Percentiles rank a stretch among this genome's conserved stretches.
phyloP scores from a whole-genome alignment of 1,140 invertebrate genomes.

The Heliconius congener region DNA sequence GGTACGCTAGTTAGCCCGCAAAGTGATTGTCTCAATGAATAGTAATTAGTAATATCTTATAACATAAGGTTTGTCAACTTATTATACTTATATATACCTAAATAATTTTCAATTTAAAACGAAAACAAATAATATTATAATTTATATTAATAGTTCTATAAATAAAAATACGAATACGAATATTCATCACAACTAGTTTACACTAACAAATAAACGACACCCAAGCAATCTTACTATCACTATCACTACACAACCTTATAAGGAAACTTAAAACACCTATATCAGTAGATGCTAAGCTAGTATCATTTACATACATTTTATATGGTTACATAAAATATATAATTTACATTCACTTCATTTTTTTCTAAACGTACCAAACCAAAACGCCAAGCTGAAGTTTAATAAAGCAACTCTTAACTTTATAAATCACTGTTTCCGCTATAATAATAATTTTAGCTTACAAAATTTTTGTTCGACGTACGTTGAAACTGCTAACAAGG shows the following conservation, averaged over 20 bases:
- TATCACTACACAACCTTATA: too few relatives aligned
- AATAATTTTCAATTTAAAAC: too few relatives aligned
- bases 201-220: too few relatives aligned
- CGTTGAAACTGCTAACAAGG: slow-evolving; percentile 37
- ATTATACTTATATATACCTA: too few relatives aligned
- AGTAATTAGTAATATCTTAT: background rate
- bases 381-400: slow-evolving; percentile 25
- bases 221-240: too few relatives aligned
- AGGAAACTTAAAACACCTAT: too few relatives aligned
- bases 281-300: too few relatives aligned
- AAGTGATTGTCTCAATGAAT: background rate
- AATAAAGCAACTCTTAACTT: slow-evolving; percentile 35
- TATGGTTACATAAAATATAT: background rate
- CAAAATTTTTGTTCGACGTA: slow-evolving; percentile 24
- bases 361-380: background rate
- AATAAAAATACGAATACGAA: too few relatives aligned
- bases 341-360: background rate
- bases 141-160: too few relatives aligned
- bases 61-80: background rate
- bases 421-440: slow-evolving; percentile 31
- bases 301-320: too few relatives aligned
- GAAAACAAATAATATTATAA: too few relatives aligned
- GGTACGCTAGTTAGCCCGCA: background rate
- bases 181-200: too few relatives aligned
- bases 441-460: slow-evolving; percentile 30